Percentiles rank a stretch among this genome's conserved stretches.
Conservation (phyloP, 2,113 vertebrate genomes). For the Xiphophorus hellerii region DNA sequence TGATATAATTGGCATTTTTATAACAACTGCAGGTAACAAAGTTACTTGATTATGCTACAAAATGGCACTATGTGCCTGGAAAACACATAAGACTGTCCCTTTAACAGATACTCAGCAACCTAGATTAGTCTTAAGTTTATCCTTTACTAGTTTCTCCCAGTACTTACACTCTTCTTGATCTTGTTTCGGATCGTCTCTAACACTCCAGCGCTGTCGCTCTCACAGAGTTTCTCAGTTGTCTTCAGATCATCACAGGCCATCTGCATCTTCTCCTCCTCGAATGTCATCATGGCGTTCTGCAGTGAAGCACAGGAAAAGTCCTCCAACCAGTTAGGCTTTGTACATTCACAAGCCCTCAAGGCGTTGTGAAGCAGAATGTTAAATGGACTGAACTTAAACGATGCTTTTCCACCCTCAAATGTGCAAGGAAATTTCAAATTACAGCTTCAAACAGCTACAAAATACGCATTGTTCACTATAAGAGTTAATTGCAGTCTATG, state of each 20-base stretch:
- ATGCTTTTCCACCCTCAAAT: not conserved
- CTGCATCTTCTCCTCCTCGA: constrained; percentile 99
- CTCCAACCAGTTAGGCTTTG: not conserved
- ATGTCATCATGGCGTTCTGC: constrained; percentile 99
- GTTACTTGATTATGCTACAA: too few species aligned
- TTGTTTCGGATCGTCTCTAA: constrained; percentile 98
- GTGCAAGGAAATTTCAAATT: not conserved
- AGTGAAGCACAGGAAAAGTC: not conserved
- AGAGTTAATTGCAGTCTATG: not conserved
- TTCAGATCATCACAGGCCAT: constrained; percentile 94
- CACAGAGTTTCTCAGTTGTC: constrained; percentile 95
- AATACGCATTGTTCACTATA: too few species aligned
- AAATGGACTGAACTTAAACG: not conserved
- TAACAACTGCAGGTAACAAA: too few species aligned
- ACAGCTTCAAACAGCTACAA: not conserved
- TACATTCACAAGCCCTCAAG: not conserved
- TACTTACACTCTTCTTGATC: constrained; percentile 96
- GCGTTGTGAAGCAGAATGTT: too few species aligned
- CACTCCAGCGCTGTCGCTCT: constrained; percentile 93
- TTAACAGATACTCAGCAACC: not conserved
- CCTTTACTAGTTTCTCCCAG: not conserved
- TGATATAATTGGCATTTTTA: too few species aligned
- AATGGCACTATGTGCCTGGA: too few species aligned
- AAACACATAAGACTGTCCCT: too few species aligned
- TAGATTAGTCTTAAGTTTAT: not conserved